These are phyloP conservation scores for Ctenomys sociabilis DNA, from an alignment of 2,113 vertebrate species.

Conservation along the genomic window DNA sequence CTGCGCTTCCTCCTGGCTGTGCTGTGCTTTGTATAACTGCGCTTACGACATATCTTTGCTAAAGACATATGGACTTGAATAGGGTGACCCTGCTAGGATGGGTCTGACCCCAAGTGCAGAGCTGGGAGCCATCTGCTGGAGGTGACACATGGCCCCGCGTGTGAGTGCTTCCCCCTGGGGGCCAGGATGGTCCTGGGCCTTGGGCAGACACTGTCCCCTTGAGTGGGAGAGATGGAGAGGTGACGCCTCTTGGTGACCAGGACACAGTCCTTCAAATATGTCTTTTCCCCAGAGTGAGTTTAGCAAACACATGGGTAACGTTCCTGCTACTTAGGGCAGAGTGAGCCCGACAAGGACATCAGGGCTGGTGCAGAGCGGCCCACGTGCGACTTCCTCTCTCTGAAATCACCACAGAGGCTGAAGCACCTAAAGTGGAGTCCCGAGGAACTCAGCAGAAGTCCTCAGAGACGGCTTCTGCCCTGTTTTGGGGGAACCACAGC, in stretches of 20 bases:
- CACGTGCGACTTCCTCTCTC: neutral
- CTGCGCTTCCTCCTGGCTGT: fast-evolving
- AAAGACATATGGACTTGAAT: neutral
- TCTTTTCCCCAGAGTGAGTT: neutral
- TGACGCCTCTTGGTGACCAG: neutral
- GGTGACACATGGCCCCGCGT: neutral
- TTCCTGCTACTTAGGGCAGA: neutral
- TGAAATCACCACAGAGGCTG: neutral
- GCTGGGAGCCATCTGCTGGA: neutral
- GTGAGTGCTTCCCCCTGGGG: neutral
- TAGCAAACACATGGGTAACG: neutral
- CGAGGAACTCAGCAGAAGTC: neutral
- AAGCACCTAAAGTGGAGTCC: neutral
- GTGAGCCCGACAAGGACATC: neutral
- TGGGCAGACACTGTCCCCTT: neutral
- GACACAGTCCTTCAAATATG: neutral
- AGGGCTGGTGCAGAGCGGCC: neutral
- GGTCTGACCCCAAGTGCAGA: neutral
- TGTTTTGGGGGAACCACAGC: neutral
- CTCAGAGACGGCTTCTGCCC: neutral
- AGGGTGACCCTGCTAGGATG: neutral
- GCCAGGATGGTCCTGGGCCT: neutral
- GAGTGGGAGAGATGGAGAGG: neutral
- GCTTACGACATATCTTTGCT: neutral
- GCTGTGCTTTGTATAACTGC: neutral